Evolutionary conservation across 64 coral and sea anemone species (phyloP).

Genomic region (Montipora sp.): DNA sequence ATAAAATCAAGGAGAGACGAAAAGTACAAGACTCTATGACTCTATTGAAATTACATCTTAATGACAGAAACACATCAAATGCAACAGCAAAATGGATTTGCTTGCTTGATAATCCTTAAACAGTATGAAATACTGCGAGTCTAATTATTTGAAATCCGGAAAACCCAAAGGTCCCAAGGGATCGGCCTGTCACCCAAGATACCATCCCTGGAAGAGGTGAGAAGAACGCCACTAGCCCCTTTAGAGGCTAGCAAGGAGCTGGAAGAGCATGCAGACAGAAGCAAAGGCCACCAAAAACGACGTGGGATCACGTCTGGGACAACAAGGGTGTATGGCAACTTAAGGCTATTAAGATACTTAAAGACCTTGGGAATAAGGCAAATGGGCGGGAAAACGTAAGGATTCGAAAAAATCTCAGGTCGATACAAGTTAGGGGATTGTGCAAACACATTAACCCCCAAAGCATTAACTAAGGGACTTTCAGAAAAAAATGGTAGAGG

Average conservation of each 20-base stretch:
- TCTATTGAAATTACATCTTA: not conserved
- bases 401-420: too few species aligned
- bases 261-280: slow-evolving; percentile 8
- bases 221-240: slow-evolving; percentile 23
- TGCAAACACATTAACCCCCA: too few species aligned
- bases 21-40: not conserved
- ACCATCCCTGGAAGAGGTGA: slow-evolving; percentile 6
- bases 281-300: slow-evolving; percentile 59
- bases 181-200: slow-evolving; percentile 19
- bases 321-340: not conserved
- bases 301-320: slow-evolving; percentile 22
- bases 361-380: too few species aligned
- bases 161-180: slow-evolving; percentile 60
- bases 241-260: slow-evolving; percentile 16
- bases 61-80: not conserved
- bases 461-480: not conserved
- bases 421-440: too few species aligned
- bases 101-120: not conserved
- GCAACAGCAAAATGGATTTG: slow-evolving; percentile 1
- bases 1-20: not conserved
- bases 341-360: too few species aligned
- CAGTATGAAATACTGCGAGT: not conserved
- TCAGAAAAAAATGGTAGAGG: not conserved
- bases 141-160: slow-evolving; percentile 16
- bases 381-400: too few species aligned